Evolutionary conservation across 92 coral and sea anemone species (phyloP).

Genomic region (Porites rus): DNA sequence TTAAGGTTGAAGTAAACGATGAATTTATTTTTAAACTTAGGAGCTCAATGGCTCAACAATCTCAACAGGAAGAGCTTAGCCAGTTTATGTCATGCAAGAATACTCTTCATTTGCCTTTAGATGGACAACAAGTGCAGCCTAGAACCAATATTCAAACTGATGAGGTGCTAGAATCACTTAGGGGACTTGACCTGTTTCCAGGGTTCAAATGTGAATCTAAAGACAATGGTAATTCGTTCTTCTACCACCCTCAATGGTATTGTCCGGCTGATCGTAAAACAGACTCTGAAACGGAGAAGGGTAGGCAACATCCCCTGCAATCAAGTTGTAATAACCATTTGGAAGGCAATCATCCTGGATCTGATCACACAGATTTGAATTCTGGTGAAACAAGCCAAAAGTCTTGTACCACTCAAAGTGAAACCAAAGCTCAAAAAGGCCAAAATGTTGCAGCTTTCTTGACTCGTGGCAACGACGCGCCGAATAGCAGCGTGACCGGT

Average conservation of each 20-base stretch:
- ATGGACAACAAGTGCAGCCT: background rate
- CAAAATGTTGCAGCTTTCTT: background rate
- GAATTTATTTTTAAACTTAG: slow-evolving; percentile 45
- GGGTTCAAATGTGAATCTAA: background rate
- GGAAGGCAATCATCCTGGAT: background rate
- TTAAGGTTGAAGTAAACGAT: slow-evolving; percentile 52
- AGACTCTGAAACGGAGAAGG: background rate
- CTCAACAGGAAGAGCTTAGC: background rate
- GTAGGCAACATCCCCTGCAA: background rate
- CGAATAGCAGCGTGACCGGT: background rate
- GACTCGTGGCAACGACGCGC: background rate
- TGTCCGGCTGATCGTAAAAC: background rate
- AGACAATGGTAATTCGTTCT: background rate
- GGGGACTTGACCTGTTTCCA: slow-evolving; percentile 1
- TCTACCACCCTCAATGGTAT: too few relatives aligned
- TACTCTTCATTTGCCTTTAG: background rate
- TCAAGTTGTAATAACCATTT: background rate
- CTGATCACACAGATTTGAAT: background rate
- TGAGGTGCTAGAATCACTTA: background rate
- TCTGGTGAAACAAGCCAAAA: background rate
- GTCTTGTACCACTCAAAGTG: background rate
- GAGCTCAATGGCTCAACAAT: slow-evolving; percentile 27
- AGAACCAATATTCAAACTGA: background rate
- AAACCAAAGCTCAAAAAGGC: background rate
- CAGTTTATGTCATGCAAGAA: slow-evolving; percentile 19